phyloP scores from a whole-genome alignment of 92 coral and sea anemone species.

The Palythoa grandis region DNA sequence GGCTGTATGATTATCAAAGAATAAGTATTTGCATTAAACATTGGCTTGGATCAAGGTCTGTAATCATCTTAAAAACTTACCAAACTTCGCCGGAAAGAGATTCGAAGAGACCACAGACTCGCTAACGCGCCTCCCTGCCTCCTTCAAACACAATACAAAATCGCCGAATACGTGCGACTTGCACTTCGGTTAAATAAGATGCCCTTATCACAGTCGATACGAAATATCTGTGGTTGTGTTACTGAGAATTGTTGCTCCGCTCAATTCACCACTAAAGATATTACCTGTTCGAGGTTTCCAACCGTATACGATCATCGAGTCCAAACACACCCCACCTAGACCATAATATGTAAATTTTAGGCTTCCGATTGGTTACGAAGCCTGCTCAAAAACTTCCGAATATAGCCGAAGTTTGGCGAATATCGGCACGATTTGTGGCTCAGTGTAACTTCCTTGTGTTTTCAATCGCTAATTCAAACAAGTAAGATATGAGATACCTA shows the following conservation, averaged over 20 bases:
- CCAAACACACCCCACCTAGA: constrained; percentile 53
- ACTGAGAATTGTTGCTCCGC: not conserved
- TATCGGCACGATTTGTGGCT: constrained; percentile 4
- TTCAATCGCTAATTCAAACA: not conserved
- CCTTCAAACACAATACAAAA: constrained; percentile 13
- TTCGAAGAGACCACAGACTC: constrained; percentile 32
- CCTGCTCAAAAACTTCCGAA: constrained; percentile 25
- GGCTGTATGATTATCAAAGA: not conserved
- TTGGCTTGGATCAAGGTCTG: constrained; percentile 14
- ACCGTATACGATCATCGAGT: constrained; percentile 37
- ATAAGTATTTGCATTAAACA: not conserved
- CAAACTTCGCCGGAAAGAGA: constrained; percentile 47
- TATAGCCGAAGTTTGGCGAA: constrained; percentile 29
- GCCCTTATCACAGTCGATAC: constrained; percentile 7
- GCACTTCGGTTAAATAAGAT: not conserved
- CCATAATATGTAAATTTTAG: constrained; percentile 44
- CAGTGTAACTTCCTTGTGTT: not conserved
- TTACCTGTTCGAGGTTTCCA: constrained; percentile 38
- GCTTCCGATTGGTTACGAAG: constrained; percentile 42
- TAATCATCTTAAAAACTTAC: constrained; percentile 35
- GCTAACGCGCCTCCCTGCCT: constrained; percentile 7
- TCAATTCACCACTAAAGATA: constrained; percentile 26
- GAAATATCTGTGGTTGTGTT: constrained; percentile 19
- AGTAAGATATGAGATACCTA: not conserved
- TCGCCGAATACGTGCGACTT: not conserved